Evolutionary conservation across 2,113 vertebrate species (phyloP).

Genomic region (Leuciscus idus): DNA sequence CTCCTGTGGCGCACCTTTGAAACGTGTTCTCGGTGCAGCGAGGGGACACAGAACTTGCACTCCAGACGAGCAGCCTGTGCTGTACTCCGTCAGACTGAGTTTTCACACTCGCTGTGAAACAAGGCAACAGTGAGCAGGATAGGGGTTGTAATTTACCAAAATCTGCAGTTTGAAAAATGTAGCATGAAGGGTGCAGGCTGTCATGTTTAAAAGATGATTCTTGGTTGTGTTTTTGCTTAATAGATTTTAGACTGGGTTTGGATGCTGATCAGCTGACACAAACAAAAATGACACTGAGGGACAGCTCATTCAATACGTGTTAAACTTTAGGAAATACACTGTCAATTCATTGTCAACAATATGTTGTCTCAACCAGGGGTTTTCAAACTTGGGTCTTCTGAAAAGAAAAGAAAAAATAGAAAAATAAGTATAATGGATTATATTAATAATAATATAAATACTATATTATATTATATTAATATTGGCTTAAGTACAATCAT

Average conservation of each 20-base stretch:
- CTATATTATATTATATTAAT: background rate
- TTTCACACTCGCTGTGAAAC: background rate
- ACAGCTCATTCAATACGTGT: background rate
- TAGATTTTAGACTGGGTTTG: background rate
- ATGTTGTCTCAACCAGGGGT: background rate
- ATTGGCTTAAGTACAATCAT: background rate
- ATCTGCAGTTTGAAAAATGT: background rate
- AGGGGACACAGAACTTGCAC: background rate
- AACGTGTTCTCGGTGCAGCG: background rate
- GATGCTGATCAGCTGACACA: background rate
- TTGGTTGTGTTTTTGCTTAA: background rate
- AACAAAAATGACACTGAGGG: background rate
- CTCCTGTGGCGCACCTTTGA: conserved; percentile 22
- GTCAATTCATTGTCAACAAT: background rate
- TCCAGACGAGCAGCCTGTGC: background rate
- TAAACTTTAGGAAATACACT: background rate
- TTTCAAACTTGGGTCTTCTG: background rate
- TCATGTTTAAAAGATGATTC: background rate
- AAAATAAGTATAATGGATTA: too few relatives aligned
- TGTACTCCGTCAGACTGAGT: background rate
- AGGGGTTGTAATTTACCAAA: background rate
- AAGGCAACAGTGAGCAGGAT: background rate
- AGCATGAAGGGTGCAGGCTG: background rate
- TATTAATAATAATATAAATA: too few relatives aligned
- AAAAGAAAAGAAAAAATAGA: background rate